Evolutionary conservation across 2,113 vertebrate genomes (phyloP).

Genomic region (Caranx melampygus): DNA sequence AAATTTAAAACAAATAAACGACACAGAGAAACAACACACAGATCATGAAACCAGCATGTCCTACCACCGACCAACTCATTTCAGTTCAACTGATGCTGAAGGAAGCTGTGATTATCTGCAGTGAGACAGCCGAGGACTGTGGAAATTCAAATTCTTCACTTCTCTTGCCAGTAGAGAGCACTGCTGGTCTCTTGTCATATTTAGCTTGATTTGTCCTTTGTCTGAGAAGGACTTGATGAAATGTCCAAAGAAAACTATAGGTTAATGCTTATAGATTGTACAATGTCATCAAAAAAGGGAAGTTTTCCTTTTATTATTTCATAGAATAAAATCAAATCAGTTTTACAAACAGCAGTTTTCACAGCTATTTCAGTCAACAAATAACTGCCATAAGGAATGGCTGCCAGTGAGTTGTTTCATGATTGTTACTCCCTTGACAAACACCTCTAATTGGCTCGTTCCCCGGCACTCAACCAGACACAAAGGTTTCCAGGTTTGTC

Average conservation of each 20-base stretch:
- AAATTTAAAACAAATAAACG: neutral
- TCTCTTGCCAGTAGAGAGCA: constrained; percentile 62
- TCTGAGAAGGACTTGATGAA: neutral
- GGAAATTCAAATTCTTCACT: neutral
- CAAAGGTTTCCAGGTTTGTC: constrained; percentile 51
- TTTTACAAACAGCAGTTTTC: constrained; percentile 7
- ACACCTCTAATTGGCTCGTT: constrained; percentile 72
- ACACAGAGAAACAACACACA: neutral
- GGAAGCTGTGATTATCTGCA: neutral
- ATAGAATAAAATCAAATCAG: neutral
- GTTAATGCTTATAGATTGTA: too few relatives aligned
- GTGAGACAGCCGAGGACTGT: neutral
- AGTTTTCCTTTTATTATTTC: neutral
- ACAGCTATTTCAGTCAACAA: constrained; percentile 2
- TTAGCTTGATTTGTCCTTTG: neutral
- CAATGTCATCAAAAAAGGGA: neutral
- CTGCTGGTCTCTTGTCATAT: constrained; percentile 40
- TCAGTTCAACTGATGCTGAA: neutral
- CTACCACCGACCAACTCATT: neutral
- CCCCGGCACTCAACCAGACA: constrained; percentile 45
- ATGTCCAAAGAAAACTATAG: neutral
- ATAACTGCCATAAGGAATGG: neutral
- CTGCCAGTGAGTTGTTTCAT: constrained; percentile 32
- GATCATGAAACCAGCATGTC: neutral
- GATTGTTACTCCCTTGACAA: constrained; percentile 53